Evolutionary conservation across 2,797 vertebrate genomes (phyloP), one percentile per base, ranked within the genome.

Genomic region (Knipowitschia caucasica): DNA sequence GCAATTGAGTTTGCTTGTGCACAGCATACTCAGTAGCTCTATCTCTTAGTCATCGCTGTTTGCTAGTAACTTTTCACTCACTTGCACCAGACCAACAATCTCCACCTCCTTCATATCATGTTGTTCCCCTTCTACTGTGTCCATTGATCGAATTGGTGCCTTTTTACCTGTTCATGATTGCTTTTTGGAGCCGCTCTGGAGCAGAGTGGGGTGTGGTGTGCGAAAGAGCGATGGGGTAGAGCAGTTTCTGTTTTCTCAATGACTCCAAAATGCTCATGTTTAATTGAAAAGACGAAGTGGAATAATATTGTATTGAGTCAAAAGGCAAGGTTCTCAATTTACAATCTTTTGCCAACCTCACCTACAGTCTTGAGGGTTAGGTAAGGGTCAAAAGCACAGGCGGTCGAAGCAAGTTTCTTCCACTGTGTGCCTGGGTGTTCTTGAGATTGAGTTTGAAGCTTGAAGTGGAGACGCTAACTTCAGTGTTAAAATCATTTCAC

Each of bases 221-320:
- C 14, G 24, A 39, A 1, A 21, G 18, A 23, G 14, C 3, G n/a
- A 26, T 27, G 7, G 7, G 23, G 17, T 15, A n/a, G 24, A 12
- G 6, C 14, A 3, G n/a, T n/a, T n/a, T n/a, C 23, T 25, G 15
- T 44, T 25, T 42, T 30, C 15, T 9, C 43, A 62, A 42, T 25
- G 52, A 46, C 49, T 46, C 54, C 20, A 23, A 15, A 7, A 58
- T n/a, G 7, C 24, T 56, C 66, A 56, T 52, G 34, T 53, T 64
- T 59, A 59, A 60, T 69, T 34, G 64, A 50, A 15, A 11, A 39
- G 36, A 17, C 14, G 14, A 33, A 33, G 12, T 3, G 4, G 4
- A 33, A 33, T 14, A 12, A 4, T 17, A 36, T 36, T 6, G 15
- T 17, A n/a, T n/a, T n/a, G n/a, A n/a, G n/a, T n/a, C n/a, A n/a